Evolutionary conservation across 2,113 vertebrate species (phyloP).

Genomic region (Murina feae): DNA sequence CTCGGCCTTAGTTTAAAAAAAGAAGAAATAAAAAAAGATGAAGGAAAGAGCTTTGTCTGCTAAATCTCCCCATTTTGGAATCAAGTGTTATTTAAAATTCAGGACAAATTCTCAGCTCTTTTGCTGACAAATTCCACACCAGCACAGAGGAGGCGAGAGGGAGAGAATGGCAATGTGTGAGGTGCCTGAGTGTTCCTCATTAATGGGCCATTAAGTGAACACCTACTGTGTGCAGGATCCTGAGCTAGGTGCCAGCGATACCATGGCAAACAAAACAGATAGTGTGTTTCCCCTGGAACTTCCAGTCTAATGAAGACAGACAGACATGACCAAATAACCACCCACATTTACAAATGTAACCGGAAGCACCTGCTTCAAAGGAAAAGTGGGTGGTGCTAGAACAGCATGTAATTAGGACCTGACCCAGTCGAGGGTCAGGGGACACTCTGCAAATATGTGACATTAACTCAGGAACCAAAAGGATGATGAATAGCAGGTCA

Average conservation of each 20-base stretch:
- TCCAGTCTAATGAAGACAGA: neutral
- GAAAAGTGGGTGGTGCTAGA: accelerated
- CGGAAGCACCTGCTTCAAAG: neutral
- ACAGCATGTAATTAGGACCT: neutral
- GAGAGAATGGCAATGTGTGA: neutral
- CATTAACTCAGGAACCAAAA: neutral
- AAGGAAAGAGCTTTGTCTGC: conserved; percentile 68
- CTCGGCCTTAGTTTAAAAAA: conserved; percentile 72
- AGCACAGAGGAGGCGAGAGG: conserved; percentile 20
- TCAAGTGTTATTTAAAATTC: conserved; percentile 78
- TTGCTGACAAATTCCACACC: conserved; percentile 68
- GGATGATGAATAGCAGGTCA: neutral
- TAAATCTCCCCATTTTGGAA: conserved; percentile 77
- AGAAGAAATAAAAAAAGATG: conserved; percentile 26
- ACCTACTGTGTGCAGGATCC: conserved; percentile 29
- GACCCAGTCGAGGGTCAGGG: neutral
- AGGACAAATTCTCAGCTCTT: conserved; percentile 68
- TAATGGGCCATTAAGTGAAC: neutral
- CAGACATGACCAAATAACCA: neutral
- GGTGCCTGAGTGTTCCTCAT: neutral
- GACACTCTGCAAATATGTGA: neutral
- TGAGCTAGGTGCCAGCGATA: neutral
- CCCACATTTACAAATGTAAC: neutral
- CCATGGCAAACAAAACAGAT: neutral
- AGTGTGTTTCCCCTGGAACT: neutral